These are phyloP conservation scores for Dicaeum eximium DNA, from an alignment of 2,113 vertebrate species.

Conservation along the genomic window DNA sequence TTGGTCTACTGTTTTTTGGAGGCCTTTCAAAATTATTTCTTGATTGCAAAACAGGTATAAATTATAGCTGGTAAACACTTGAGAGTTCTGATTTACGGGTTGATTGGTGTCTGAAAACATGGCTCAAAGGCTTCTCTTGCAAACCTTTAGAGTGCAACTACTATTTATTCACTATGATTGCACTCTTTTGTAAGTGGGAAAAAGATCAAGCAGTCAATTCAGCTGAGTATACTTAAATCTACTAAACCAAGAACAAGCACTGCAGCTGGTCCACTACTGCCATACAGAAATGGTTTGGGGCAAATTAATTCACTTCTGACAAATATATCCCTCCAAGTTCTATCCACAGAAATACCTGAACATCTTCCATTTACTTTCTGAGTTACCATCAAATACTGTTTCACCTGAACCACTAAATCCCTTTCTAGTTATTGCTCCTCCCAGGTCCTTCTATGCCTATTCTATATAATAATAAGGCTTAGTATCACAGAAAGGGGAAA, in stretches of 20 bases:
- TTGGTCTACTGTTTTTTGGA: background rate
- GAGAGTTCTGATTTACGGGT: background rate
- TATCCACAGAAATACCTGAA: background rate
- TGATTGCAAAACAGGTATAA: background rate
- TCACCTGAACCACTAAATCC: background rate
- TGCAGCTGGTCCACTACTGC: background rate
- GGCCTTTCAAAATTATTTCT: background rate
- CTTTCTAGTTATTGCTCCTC: background rate
- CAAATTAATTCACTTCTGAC: background rate
- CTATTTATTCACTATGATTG: background rate
- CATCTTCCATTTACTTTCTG: background rate
- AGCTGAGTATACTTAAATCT: background rate
- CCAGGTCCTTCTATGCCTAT: background rate
- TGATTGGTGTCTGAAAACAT: background rate
- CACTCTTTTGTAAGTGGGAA: background rate
- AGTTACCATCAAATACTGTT: background rate
- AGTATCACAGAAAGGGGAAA: background rate
- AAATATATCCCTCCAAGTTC: background rate
- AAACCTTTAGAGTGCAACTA: background rate
- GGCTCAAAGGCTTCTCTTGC: background rate
- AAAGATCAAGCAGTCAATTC: background rate
- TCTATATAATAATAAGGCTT: background rate
- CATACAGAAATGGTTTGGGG: background rate
- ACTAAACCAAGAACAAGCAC: background rate
- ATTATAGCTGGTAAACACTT: background rate